Percentiles rank a stretch among this genome's conserved stretches.
Conservation (phyloP, 2,888 invertebrate genomes). For the Cephus pygmeus region DNA sequence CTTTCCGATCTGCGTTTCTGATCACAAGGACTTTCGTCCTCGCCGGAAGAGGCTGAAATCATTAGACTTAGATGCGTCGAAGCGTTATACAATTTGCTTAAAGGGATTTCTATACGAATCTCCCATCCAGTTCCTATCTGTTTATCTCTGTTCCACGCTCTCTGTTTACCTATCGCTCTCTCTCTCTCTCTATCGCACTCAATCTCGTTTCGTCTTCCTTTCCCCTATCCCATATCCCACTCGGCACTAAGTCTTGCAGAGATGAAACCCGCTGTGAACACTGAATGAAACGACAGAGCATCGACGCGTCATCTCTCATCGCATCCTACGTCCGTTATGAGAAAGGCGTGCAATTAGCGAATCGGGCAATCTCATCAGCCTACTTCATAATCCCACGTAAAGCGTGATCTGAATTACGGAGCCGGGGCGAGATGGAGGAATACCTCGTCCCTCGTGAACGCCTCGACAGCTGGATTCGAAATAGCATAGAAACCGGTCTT, state of each 20-base stretch:
- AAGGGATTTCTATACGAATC: constrained; percentile 16
- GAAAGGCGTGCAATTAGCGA: constrained; percentile 31
- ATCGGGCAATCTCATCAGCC: constrained; percentile 35
- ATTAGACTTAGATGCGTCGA: constrained; percentile 26
- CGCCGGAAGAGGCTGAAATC: constrained; percentile 7
- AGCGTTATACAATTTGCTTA: constrained; percentile 27
- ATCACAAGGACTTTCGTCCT: constrained; percentile 5
- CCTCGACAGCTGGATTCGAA: constrained; percentile 10
- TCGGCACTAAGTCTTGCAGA: background rate
- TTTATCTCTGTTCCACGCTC: background rate
- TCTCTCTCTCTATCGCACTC: background rate
- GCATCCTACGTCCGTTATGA: background rate
- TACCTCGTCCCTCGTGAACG: constrained; percentile 9
- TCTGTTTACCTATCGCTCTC: background rate
- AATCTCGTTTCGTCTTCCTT: constrained; percentile 10
- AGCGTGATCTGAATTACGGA: constrained; percentile 4
- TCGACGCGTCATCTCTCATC: background rate
- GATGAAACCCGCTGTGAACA: background rate
- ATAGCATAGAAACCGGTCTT: constrained; percentile 13
- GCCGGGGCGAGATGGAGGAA: constrained; percentile 9
- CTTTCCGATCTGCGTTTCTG: background rate
- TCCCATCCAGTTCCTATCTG: constrained; percentile 9
- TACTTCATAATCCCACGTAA: constrained; percentile 25
- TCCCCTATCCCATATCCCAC: background rate
- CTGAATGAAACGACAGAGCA: background rate